phyloP scores from a whole-genome alignment of 2,888 invertebrate species.

The Perithous albicinctus region DNA sequence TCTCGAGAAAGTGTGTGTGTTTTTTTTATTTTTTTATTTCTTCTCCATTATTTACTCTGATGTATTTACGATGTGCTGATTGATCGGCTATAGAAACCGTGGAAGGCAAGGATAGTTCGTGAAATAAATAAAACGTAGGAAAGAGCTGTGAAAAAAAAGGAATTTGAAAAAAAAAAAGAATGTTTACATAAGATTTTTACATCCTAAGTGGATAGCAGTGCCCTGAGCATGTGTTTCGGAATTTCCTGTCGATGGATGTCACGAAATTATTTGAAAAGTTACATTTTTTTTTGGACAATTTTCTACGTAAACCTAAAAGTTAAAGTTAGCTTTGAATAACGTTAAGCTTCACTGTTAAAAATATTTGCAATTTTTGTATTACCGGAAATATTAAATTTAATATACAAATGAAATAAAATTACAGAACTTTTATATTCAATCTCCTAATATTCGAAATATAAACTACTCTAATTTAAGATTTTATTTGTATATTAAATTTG shows the following conservation, averaged over 20 bases:
- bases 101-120: not conserved
- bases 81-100: constrained; percentile 26
- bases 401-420: too few relatives aligned
- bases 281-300: too few relatives aligned
- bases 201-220: constrained; percentile 9
- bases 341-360: too few relatives aligned
- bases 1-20: too few relatives aligned
- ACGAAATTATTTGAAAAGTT: not conserved
- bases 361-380: too few relatives aligned
- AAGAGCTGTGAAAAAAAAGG: not conserved
- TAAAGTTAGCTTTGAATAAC: too few relatives aligned
- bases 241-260: constrained; percentile 6
- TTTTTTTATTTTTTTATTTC: not conserved
- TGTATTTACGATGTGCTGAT: not conserved
- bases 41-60: not conserved
- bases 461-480: too few relatives aligned
- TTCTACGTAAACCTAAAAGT: too few relatives aligned
- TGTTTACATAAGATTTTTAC: not conserved
- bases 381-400: too few relatives aligned
- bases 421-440: too few relatives aligned
- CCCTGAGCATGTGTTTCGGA: constrained; percentile 30
- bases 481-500: too few relatives aligned
- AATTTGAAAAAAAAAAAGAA: not conserved
- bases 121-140: not conserved
- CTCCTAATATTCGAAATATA: too few relatives aligned